Base-by-base conservation (phyloP, 1,140 invertebrate genomes). In the Cyrtorhinus lividipennis region DNA sequence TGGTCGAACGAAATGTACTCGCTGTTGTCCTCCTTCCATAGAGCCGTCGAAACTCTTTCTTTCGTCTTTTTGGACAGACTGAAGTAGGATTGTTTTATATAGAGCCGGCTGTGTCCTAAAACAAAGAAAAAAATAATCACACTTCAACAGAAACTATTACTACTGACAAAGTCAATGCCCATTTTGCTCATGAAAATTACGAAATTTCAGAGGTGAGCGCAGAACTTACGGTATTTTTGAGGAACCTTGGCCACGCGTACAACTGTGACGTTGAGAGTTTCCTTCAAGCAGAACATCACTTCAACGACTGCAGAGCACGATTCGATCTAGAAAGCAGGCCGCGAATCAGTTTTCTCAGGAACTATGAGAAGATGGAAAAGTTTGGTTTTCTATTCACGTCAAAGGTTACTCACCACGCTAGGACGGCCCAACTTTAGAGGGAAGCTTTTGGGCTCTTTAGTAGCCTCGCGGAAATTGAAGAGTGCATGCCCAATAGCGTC, bases 21-120 rank as follows among this genome's bases (percentile, higher is more conserved):
- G 8, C 3, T 38, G 56, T 59, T 30, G 12, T 18, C 56, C 62
- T 62, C 56, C 3, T 12, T 13, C 24, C 59, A 60, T 2, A 13
- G n/a, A 2, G 56, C 1, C 25, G 27, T 5, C 2, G 64, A 62
- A 15, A 59, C 26, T 38, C 44, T 65, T 59, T 65, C 64, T 60
- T 65, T 65, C 1, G 24, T n/a, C 26, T 65, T 65, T 24, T 62
- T 65, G 22, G 64, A 62, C 23, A 23, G 24, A 26, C 59, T 62
- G 56, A 56, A 65, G 25, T 62, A 57, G 2, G 61, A 30, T 22
- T 58, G 26, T 59, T 62, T 62, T 8, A 57, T 30, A 22, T 65
- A 62, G 8, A 65, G 3, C 53, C 61, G 58, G 24, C 53, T 58
- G 13, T 58, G 30, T 20, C 38, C 64, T 65, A 61, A 45, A 61